Evolutionary conservation across 2,113 vertebrate species (phyloP).

Genomic region (Corythornis madagascariensis): DNA sequence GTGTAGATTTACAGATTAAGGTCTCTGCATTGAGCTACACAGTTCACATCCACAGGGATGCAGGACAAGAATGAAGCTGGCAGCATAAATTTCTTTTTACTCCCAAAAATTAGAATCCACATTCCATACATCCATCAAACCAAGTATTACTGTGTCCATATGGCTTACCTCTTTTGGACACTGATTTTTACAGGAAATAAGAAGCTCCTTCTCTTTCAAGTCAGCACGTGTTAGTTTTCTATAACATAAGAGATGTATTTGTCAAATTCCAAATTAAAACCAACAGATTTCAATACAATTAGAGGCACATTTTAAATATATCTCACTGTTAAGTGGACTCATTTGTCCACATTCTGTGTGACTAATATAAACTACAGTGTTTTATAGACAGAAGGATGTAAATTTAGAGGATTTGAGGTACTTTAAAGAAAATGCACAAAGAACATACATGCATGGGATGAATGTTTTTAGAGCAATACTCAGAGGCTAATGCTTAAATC

Average conservation of each 20-base stretch:
- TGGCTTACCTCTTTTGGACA: slow-evolving; percentile 91
- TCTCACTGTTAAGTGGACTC: neutral
- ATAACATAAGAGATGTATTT: neutral
- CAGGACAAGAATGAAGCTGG: neutral
- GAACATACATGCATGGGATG: neutral
- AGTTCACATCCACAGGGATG: neutral
- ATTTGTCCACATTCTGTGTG: neutral
- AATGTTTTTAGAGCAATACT: neutral
- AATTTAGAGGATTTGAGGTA: neutral
- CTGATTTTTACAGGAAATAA: slow-evolving; percentile 93
- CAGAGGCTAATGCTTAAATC: neutral
- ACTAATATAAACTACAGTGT: neutral
- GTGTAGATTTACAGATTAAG: neutral
- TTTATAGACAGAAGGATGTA: neutral
- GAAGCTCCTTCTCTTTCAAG: slow-evolving; percentile 74
- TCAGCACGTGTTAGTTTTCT: slow-evolving; percentile 85
- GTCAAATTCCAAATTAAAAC: neutral
- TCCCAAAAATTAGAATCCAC: neutral
- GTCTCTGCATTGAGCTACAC: neutral
- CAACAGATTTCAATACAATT: neutral
- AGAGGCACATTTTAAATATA: neutral
- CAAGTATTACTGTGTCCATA: neutral
- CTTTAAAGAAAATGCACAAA: neutral
- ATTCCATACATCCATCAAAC: neutral
- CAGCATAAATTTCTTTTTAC: neutral